Percentiles rank a stretch among this genome's conserved stretches.
Conservation (phyloP, 1,140 invertebrate species). For the Dinothrombium tinctorium region DNA sequence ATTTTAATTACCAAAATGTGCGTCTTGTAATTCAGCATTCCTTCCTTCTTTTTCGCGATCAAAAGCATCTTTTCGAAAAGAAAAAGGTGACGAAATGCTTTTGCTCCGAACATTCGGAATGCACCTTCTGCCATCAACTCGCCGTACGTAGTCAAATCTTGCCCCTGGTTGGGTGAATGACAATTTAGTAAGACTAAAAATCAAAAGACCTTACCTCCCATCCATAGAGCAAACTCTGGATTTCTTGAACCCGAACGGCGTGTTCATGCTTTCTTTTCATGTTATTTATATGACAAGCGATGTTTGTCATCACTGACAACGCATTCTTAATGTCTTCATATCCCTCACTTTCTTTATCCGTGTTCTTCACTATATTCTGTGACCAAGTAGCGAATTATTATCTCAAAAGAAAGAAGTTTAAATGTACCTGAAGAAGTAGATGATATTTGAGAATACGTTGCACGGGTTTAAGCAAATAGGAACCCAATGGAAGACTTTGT, state of each 20-base stretch:
- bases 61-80: constrained; percentile 85
- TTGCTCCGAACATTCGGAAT: constrained; percentile 45
- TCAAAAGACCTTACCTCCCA: constrained; percentile 29
- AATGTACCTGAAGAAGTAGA: constrained; percentile 55
- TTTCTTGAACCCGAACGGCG: constrained; percentile 66
- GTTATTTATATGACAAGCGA: constrained; percentile 74
- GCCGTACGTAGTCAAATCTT: constrained; percentile 73
- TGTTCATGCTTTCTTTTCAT: constrained; percentile 81
- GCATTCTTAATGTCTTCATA: constrained; percentile 52
- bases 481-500: constrained; percentile 74
- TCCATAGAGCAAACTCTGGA: constrained; percentile 64
- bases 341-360: constrained; percentile 20
- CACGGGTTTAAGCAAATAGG: constrained; percentile 80
- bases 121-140: constrained; percentile 75
- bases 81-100: constrained; percentile 57
- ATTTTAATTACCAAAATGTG: constrained; percentile 48
- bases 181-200: background rate
- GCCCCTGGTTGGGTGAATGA: constrained; percentile 28
- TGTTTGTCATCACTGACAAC: constrained; percentile 61
- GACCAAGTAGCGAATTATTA: no score
- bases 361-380: constrained; percentile 2
- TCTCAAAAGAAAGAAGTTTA: background rate
- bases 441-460: constrained; percentile 91
- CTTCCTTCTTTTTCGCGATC: constrained; percentile 76
- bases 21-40: constrained; percentile 60